Conservation (phyloP, 2,888 invertebrate species). For the Tridacna gigas region DNA sequence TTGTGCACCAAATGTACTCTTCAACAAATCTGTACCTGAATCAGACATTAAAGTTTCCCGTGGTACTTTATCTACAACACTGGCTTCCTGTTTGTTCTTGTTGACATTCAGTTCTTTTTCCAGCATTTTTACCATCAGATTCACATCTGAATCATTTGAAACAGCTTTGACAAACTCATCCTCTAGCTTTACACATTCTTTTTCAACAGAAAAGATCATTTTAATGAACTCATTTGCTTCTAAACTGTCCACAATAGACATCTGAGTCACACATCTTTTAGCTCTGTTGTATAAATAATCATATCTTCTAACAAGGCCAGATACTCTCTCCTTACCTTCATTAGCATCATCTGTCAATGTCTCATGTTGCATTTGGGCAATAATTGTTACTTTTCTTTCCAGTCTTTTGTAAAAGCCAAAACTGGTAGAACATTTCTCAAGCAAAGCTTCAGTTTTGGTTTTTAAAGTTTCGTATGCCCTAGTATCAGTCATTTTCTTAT, state of each 20-base stretch:
- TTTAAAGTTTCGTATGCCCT: conserved; percentile 1
- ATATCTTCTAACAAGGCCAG: not conserved
- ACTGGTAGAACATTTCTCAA: not conserved
- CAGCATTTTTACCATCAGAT: not conserved
- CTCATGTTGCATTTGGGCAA: not conserved
- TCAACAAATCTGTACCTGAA: not conserved
- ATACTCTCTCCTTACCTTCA: not conserved
- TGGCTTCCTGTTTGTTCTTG: not conserved
- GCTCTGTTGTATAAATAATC: conserved; percentile 7
- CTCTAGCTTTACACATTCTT: not conserved
- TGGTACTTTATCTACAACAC: not conserved
- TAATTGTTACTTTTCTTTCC: not conserved
- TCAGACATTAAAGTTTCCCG: not conserved
- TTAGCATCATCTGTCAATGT: not conserved
- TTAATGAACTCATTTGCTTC: not conserved
- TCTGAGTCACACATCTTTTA: not conserved
- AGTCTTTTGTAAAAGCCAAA: not conserved
- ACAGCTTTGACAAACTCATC: not conserved
- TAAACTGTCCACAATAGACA: not conserved
- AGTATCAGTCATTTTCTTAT: not conserved
- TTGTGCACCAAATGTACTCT: not conserved
- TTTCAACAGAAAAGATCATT: not conserved
- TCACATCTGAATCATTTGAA: not conserved
- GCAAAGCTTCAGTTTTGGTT: not conserved
- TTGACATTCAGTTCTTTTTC: not conserved